These are phyloP conservation scores for Morpho helenor DNA, from an alignment of 2,888 invertebrate genomes.

Conservation along the genomic window DNA sequence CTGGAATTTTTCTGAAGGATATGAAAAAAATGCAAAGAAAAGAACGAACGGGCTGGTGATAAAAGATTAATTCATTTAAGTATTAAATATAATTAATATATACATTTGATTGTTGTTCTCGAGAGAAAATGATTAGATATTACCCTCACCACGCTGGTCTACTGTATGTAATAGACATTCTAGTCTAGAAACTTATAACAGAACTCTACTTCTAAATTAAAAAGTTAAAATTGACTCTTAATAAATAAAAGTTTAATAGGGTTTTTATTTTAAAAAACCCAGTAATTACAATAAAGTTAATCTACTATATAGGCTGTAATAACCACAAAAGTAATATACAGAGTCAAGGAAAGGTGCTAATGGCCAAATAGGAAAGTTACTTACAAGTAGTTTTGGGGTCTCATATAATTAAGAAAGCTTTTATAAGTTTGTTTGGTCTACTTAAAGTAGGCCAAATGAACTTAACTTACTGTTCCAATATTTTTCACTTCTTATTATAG, in stretches of 20 bases:
- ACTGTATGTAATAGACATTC: too few relatives aligned
- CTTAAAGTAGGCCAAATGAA: neutral
- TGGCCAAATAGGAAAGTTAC: constrained; percentile 19
- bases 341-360: constrained; percentile 19
- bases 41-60: too few relatives aligned
- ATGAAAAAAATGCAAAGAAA: too few relatives aligned
- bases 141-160: too few relatives aligned
- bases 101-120: too few relatives aligned
- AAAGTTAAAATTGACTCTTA: constrained; percentile 1
- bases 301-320: neutral
- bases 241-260: neutral
- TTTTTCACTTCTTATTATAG: constrained; percentile 18
- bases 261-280: neutral
- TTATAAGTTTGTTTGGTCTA: constrained; percentile 10
- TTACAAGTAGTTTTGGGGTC: constrained; percentile 13
- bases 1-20: too few relatives aligned
- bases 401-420: constrained; percentile 18
- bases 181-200: too few relatives aligned
- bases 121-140: too few relatives aligned
- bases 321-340: constrained; percentile 9
- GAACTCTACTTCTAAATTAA: neutral
- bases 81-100: too few relatives aligned
- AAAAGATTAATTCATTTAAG: too few relatives aligned
- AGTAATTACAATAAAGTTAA: constrained; percentile 1
- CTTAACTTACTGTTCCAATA: too few relatives aligned